Percentiles rank a stretch among this genome's conserved stretches.
phyloP scores from a whole-genome alignment of 1,140 invertebrate genomes.

The Camponotus pennsylvanicus region DNA sequence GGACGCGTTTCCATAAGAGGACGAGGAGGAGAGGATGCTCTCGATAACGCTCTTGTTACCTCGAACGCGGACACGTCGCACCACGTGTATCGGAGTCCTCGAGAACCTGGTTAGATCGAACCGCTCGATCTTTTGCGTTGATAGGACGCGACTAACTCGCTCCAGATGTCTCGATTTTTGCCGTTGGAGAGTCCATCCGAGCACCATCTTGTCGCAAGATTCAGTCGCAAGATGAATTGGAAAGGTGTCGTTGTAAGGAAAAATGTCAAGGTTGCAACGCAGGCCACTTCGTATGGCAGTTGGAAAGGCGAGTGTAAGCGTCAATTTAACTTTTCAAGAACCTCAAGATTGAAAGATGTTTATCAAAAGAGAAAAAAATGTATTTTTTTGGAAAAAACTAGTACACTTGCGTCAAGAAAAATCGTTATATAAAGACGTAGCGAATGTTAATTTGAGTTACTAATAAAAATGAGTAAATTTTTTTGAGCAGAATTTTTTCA shows the following conservation, averaged over 20 bases:
- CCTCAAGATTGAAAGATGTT: constrained; percentile 2
- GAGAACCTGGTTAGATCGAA: constrained; percentile 57
- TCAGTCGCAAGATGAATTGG: not conserved
- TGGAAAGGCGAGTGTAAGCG: constrained; percentile 1
- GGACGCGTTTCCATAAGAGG: constrained; percentile 78
- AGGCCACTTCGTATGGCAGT: too few species aligned
- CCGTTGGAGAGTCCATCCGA: constrained; percentile 38
- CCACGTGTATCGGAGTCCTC: constrained; percentile 70
- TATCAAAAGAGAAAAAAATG: not conserved
- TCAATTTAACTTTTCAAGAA: constrained; percentile 49
- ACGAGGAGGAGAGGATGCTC: constrained; percentile 69
- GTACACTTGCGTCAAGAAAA: not conserved
- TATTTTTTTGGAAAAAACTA: not conserved
- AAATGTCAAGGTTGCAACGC: constrained; percentile 11
- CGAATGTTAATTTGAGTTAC: constrained; percentile 37
- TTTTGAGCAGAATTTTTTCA: not conserved
- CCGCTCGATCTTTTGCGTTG: constrained; percentile 64
- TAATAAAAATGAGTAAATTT: constrained; percentile 21
- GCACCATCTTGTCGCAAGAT: constrained; percentile 52
- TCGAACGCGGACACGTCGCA: constrained; percentile 72
- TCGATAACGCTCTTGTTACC: constrained; percentile 79
- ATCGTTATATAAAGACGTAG: not conserved
- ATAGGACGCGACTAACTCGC: constrained; percentile 66
- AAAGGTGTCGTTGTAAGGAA: not conserved
- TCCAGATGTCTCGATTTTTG: constrained; percentile 60